These are phyloP conservation scores for Camelus bactrianus DNA, from an alignment of 2,113 vertebrate species.

Conservation along the genomic window DNA sequence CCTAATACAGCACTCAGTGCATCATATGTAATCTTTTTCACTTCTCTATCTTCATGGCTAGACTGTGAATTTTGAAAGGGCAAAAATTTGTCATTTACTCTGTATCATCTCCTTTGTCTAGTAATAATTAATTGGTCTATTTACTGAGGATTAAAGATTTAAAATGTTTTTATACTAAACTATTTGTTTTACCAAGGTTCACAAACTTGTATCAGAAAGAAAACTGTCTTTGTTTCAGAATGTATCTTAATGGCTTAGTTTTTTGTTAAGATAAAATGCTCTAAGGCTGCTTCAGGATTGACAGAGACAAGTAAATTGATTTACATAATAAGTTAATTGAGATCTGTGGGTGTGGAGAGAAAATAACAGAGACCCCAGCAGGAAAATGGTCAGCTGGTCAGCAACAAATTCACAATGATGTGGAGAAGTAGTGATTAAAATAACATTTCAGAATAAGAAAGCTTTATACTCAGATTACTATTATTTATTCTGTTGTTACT, in stretches of 20 bases:
- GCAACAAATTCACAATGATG: background rate
- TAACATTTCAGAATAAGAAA: background rate
- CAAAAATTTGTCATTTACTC: background rate
- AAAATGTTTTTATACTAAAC: background rate
- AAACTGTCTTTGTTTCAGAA: background rate
- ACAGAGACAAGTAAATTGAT: background rate
- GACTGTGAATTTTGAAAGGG: background rate
- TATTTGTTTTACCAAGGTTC: background rate
- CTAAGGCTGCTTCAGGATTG: background rate
- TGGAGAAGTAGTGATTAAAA: background rate
- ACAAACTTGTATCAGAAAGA: background rate
- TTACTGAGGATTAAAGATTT: background rate
- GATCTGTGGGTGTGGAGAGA: background rate
- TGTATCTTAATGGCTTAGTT: background rate
- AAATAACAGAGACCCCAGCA: background rate
- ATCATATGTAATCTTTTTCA: background rate
- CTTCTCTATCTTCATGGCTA: background rate
- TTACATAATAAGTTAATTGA: background rate
- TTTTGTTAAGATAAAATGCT: conserved; percentile 1
- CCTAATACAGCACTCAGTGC: background rate
- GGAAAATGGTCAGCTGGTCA: background rate
- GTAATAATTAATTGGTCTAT: background rate
- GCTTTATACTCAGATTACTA: background rate
- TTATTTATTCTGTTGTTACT: background rate
- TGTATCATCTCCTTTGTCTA: background rate